Base-by-base conservation (phyloP, 2,113 vertebrate genomes). In the Cyanoramphus novaezelandiae region DNA sequence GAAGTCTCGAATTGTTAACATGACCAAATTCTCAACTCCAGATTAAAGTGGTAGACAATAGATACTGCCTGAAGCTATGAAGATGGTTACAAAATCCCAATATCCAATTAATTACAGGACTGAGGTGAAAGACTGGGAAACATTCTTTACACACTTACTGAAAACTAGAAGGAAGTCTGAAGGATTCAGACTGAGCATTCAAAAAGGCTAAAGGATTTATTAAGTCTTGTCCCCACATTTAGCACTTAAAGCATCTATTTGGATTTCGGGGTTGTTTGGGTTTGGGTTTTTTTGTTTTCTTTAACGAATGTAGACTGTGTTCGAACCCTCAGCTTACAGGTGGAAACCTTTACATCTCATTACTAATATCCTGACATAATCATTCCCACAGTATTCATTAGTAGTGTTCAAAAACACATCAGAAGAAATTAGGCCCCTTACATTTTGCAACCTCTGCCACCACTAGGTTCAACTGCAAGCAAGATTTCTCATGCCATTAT, bases 111-210 rank as follows among this genome's bases (percentile, higher is more conserved):
- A 49, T 62, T 93, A 75, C 20, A 86, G 2, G 4, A 68, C 43
- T 17, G 29, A 79, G 8, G 57, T 13, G 7, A 71, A 81, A 70
- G 15, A 50, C 37, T 15, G 6, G 35, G 12, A 93, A 93, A 76
- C 7, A 53, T 2, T 29, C 33, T 43, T 55, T 28, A 29, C 7
- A 5, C 7, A 10, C 2, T 0, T n/a, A 68, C 25, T 43, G 70
- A 57, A 74, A 90, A 64, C 41, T 2, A 74, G 37, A 67, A 83
- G 5, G 17, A 83, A 83, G n/a, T 43, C 17, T 65, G 28, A 41
- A 67, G 41, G 92, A 75, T 47, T 63, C 29, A 4, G 4, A 39
- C 25, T 90, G 47, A 47, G 11, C 76, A 64, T 39, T 64, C 50
- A 71, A 70, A 88, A 81, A 43, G 10, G 37, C 13, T 88, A 25